Conservation (phyloP, 2,113 vertebrate species). For the Apteryx owenii region DNA sequence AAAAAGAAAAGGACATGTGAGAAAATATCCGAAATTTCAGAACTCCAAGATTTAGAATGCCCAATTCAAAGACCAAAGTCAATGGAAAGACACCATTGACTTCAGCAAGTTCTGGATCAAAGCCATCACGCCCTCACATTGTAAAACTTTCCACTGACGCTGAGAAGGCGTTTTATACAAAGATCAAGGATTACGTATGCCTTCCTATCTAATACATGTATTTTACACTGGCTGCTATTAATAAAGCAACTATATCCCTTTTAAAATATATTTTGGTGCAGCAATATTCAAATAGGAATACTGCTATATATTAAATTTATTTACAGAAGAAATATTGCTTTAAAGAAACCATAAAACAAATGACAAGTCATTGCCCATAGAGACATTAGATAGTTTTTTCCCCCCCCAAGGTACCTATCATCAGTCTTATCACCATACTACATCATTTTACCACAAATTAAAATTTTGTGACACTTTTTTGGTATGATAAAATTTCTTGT, state of each 20-base stretch:
- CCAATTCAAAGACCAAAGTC: neutral
- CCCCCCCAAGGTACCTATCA: neutral
- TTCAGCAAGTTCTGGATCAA: neutral
- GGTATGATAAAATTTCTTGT: neutral
- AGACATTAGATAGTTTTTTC: neutral
- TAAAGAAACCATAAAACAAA: neutral
- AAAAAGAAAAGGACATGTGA: neutral
- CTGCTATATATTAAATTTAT: neutral
- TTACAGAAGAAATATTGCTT: neutral
- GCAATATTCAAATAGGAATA: neutral
- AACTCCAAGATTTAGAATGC: neutral
- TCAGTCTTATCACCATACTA: neutral
- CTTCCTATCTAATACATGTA: neutral
- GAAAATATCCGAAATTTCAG: neutral
- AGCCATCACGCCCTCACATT: neutral
- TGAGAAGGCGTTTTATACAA: neutral
- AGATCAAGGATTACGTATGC: neutral
- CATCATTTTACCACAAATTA: neutral
- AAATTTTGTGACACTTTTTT: neutral
- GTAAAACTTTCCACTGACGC: neutral
- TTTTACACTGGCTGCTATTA: neutral
- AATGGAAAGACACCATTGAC: neutral
- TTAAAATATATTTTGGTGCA: constrained; percentile 4
- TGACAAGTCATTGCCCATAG: neutral
- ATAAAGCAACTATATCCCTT: constrained; percentile 8